Evolutionary conservation across 2,113 vertebrate species (phyloP), one percentile per base, ranked within the genome.

Genomic region (Muscicapa adusta): DNA sequence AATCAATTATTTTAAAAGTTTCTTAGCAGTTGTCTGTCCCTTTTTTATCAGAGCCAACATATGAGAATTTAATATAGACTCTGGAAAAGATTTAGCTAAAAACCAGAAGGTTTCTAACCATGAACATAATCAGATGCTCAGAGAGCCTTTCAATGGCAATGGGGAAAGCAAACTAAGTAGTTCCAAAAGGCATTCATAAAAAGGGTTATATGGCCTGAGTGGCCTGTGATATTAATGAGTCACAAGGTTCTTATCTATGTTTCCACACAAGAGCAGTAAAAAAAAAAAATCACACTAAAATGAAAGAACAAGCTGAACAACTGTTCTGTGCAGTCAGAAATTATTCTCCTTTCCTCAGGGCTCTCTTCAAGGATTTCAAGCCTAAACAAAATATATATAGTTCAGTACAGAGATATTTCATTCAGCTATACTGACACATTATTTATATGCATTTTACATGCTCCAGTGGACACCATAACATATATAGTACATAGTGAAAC

Each of bases 371-470:
- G 89, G 58, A 81, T 78, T 91, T 89, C 66, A 65, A 94, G 74
- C 54, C 87, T 82, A 82, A 94, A 85, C 74, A 94, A 94, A 94
- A 82, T 34, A 87, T 38, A 53, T 88, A n/a, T 24, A 53, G 40
- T 20, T 96, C 81, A 79, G 78, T 47, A 67, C 47, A 67, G 76
- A 93, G 71, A 91, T 92, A 96, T 94, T 92, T 93, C 75, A 62
- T 85, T 94, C 83, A 92, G 88, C 82, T 75, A 68, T 17, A 65
- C 54, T 88, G 91, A 93, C 91, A 93, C 47, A 76, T 91, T 96
- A 95, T 95, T 94, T 96, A 95, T 97, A 94, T 51, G 71, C 25
- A 89, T 88, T 97, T 95, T 82, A 88, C 91, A 96, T 88, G 95
- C 87, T 95, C 85, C 94, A 91, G 26, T 91, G 63, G 82, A 92